A percentile compares a stretch with the other conserved stretches of the same genome.
Conservation (phyloP, 37 sponge, comb jelly and placozoan genomes). For the Beroe forskalii region DNA sequence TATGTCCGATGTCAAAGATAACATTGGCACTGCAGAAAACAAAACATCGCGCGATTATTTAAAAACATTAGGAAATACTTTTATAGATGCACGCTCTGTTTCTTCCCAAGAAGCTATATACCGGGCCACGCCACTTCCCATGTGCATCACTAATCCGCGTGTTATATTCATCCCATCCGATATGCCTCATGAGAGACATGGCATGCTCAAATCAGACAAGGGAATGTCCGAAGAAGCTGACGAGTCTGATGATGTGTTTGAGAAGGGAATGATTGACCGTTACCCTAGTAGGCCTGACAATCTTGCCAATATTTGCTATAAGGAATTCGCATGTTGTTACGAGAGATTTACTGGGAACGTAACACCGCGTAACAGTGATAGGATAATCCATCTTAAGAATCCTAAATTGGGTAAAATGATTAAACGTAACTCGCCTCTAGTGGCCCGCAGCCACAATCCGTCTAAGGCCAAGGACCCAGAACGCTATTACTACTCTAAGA, state of each 20-base stretch:
- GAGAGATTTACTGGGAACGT: neutral
- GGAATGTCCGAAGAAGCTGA: neutral
- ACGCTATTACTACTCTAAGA: constrained; percentile 2
- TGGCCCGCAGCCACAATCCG: neutral
- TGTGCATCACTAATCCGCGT: neutral
- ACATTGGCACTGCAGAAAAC: neutral
- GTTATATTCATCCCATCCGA: constrained; percentile 6
- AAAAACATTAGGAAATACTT: neutral
- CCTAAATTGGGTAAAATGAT: neutral
- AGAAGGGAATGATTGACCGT: neutral
- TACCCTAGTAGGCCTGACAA: neutral
- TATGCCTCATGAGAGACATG: neutral
- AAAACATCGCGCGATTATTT: neutral
- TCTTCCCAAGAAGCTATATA: neutral
- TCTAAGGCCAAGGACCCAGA: neutral
- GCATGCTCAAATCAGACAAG: neutral
- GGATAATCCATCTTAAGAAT: neutral
- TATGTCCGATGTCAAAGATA: neutral
- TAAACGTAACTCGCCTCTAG: neutral
- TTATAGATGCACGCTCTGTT: constrained; percentile 4
- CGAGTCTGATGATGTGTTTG: neutral
- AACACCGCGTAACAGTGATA: neutral
- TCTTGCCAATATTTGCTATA: neutral
- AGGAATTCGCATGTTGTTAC: neutral
- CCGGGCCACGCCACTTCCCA: neutral